These are phyloP conservation scores for Alectoris magna DNA, from an alignment of 2,797 vertebrate genomes.

Conservation along the genomic window DNA sequence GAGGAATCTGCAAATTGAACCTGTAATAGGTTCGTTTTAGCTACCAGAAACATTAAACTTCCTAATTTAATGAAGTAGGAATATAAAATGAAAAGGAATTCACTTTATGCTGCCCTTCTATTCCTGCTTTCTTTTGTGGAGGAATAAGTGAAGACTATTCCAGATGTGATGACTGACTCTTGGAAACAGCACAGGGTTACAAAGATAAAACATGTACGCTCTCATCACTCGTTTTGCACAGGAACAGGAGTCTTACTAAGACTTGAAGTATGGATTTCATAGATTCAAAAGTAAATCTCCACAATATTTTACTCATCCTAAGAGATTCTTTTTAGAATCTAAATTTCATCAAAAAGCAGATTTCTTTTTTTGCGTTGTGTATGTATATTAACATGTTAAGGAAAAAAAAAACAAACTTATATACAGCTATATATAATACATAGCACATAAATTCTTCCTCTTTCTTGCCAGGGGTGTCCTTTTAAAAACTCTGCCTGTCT, in stretches of 20 bases:
- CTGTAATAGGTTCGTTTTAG: background rate
- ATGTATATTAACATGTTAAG: background rate
- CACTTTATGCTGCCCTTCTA: background rate
- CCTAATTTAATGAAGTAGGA: background rate
- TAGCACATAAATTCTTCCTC: background rate
- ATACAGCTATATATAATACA: background rate
- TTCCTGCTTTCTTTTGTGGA: background rate
- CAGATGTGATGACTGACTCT: background rate
- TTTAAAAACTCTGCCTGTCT: background rate
- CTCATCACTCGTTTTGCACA: background rate
- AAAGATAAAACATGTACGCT: background rate
- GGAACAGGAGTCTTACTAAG: background rate
- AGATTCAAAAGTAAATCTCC: background rate
- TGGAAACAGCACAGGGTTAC: background rate
- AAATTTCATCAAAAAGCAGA: background rate
- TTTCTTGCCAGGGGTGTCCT: background rate
- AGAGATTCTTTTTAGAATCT: background rate
- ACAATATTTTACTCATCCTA: background rate
- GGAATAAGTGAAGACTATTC: background rate
- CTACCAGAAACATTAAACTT: background rate
- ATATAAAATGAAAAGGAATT: background rate
- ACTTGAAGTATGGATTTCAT: background rate
- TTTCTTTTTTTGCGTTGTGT: background rate
- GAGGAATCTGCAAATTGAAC: background rate
- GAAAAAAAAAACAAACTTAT: background rate